phyloP scores from a whole-genome alignment of 2,113 vertebrate species.

The Morone chrysops region DNA sequence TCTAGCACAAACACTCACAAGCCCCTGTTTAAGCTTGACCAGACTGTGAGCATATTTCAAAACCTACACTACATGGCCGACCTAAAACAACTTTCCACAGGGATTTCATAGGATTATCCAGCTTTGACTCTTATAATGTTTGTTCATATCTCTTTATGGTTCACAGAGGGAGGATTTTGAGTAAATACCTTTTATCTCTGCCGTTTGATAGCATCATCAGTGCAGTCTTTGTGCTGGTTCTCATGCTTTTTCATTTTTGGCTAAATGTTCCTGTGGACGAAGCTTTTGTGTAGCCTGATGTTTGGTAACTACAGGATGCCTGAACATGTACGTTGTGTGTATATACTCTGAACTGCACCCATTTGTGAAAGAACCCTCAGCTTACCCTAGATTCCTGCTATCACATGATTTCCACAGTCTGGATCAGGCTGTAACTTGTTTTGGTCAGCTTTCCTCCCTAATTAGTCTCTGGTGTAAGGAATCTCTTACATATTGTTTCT shows the following conservation, averaged over 20 bases:
- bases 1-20: constrained; percentile 29
- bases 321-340: not conserved
- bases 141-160: constrained; percentile 9
- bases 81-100: constrained; percentile 47
- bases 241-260: not conserved
- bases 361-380: constrained; percentile 9
- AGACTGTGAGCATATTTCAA: constrained; percentile 24
- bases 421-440: constrained; percentile 30
- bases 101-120: constrained; percentile 49
- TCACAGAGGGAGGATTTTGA: constrained; percentile 4
- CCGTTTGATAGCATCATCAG: not conserved
- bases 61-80: constrained; percentile 17
- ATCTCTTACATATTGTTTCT: not conserved
- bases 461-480: constrained; percentile 6
- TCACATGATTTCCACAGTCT: constrained; percentile 51
- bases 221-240: not conserved
- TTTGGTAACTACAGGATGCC: not conserved
- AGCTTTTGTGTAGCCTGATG: not conserved
- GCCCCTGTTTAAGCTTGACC: constrained; percentile 27
- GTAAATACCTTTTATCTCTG: not conserved
- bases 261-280: too few relatives aligned
- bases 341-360: constrained; percentile 6
- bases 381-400: constrained; percentile 43
- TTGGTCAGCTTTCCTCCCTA: constrained; percentile 10
- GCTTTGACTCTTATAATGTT: constrained; percentile 8